phyloP scores from a whole-genome alignment of 2,113 vertebrate genomes.

The Heterocephalus glaber region DNA sequence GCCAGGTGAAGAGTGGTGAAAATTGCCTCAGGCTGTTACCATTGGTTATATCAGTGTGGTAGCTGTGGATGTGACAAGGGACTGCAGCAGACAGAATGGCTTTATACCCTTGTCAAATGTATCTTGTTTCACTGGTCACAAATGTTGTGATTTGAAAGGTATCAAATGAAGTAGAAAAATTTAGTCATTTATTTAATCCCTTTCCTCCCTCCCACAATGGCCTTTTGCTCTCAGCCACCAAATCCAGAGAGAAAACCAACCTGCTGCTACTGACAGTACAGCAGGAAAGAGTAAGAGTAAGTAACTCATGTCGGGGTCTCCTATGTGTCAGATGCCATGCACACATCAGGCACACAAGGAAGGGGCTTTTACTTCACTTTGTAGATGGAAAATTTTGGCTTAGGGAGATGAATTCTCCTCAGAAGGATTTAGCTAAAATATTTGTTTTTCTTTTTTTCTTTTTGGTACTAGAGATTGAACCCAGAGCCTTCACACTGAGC shows the following conservation, averaged over 20 bases:
- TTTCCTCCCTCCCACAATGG: background rate
- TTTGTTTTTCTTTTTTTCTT: background rate
- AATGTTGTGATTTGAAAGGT: background rate
- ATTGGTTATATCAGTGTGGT: accelerated
- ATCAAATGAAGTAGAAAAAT: background rate
- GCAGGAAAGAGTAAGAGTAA: background rate
- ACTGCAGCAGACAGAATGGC: background rate
- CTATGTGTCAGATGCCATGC: accelerated
- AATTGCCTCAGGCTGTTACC: background rate
- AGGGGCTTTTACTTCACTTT: background rate
- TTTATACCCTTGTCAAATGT: background rate
- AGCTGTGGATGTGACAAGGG: background rate
- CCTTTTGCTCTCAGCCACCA: conserved; percentile 2
- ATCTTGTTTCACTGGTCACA: background rate
- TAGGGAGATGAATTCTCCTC: background rate
- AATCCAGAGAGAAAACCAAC: background rate
- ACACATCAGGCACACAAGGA: background rate
- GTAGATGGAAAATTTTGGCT: background rate
- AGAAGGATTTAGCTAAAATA: background rate
- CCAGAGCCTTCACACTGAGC: background rate
- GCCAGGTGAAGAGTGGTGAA: background rate
- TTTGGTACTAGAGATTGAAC: background rate
- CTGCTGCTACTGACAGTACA: background rate
- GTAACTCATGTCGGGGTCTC: background rate
- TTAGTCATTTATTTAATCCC: background rate